Evolutionary conservation across 2,888 invertebrate species (phyloP), one percentile per base, ranked within the genome.

Genomic region (Cryptocheilus praepositus): DNA sequence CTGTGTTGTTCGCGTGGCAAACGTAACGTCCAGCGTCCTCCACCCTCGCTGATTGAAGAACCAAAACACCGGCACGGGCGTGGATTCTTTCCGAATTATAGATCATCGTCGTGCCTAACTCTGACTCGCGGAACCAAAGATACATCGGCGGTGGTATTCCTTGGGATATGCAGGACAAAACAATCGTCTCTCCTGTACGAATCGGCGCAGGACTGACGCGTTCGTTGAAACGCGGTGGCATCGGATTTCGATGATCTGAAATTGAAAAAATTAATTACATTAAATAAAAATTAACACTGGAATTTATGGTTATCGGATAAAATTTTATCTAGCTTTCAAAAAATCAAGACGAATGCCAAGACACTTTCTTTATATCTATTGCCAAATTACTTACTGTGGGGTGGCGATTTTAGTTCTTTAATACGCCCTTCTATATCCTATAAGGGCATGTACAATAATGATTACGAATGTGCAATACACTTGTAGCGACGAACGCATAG

Each of bases 1-100:
- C 94, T 7, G 95, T 94, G 88, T 97, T 98, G 90, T 96, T 96
- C 64, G 96, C 95, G 91, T 94, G 95, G 89, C 98, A 98, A 65
- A 95, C 92, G 90, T 96, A 97, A 80, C 94, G 93, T 58, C 97
- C 97, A 66, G 94, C 92, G 88, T 98, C 97, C 84, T 95, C 95
- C 60, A 94, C 90, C 69, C 94, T 80, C 49, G 88, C 88, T 54
- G 87, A 86, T 71, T 88, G 88, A 49, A 88, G 71, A 46, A 89
- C 83, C 68, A 89, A 85, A 25, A 89, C 89, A 55, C 89, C 89
- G 4, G 86, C 87, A 2, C 87, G 79, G 49, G 87, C 84, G 77
- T 89, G 88, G 28, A 87, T 80, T 71, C 88, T 82, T 79, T 89
- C 87, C 55, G 88, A 87, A 78, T 87, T 88, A 76, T 81, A 82